These are phyloP conservation scores for Cygnus buccinator DNA, from an alignment of 2,113 vertebrate species.

Conservation along the genomic window DNA sequence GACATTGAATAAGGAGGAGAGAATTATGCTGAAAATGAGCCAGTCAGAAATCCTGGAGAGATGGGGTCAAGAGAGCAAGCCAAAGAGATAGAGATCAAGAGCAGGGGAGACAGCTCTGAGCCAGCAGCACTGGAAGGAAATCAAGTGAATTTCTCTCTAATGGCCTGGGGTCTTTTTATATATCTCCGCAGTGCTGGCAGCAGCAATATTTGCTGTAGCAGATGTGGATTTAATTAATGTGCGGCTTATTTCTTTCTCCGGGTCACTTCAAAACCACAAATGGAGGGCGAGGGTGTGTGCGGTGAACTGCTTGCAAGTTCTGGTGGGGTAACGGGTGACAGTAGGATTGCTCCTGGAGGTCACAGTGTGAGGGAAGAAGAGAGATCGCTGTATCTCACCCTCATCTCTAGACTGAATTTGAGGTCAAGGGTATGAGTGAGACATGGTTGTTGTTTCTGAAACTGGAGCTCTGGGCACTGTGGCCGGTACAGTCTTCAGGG, in stretches of 20 bases:
- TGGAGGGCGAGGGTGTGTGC: not conserved
- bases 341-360: not conserved
- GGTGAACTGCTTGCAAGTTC: not conserved
- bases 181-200: conserved; percentile 35
- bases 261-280: conserved; percentile 5
- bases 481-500: not conserved
- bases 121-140: conserved; percentile 31
- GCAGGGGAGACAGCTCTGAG: not conserved
- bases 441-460: not conserved
- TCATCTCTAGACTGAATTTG: not conserved
- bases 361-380: not conserved
- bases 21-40: conserved; percentile 14
- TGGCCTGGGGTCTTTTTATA: conserved; percentile 12
- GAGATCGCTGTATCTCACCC: not conserved
- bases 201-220: conserved; percentile 37
- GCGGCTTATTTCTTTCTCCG: not conserved
- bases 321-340: not conserved
- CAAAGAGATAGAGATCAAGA: conserved; percentile 13
- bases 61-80: not conserved
- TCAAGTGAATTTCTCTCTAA: conserved; percentile 29
- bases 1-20: not conserved
- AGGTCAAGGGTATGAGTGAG: not conserved
- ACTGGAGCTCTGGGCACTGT: not conserved
- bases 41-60: not conserved
- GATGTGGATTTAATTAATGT: conserved; percentile 55